A percentile compares a stretch with the other conserved stretches of the same genome.
Conservation (phyloP, 2,113 vertebrate species). For the Trichomycterus rosablanca region DNA sequence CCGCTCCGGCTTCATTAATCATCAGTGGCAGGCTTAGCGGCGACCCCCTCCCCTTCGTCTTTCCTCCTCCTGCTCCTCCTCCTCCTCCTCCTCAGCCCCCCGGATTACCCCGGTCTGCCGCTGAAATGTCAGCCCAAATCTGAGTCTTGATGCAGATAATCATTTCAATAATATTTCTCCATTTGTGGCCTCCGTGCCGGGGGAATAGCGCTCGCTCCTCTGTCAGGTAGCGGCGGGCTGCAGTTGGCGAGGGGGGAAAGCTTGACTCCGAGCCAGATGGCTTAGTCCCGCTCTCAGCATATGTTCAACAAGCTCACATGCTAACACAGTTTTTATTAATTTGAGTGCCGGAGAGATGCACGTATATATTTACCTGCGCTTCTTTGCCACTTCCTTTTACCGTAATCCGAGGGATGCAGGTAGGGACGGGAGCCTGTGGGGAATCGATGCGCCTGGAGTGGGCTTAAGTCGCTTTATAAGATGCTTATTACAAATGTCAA, state of each 20-base stretch:
- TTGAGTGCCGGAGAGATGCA: constrained; percentile 89
- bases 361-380: constrained; percentile 94
- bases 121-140: constrained; percentile 99
- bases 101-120: constrained; percentile 97
- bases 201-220: constrained; percentile 99
- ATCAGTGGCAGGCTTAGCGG: constrained; percentile 92
- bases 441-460: constrained; percentile 36
- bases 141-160: constrained; percentile 99
- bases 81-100: constrained; percentile 98
- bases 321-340: constrained; percentile 93
- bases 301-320: constrained; percentile 98
- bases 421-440: constrained; percentile 32
- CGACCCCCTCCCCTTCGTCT: constrained; percentile 75
- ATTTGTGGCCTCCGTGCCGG: constrained; percentile 98
- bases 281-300: constrained; percentile 98
- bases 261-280: constrained; percentile 99
- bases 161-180: constrained; percentile 99
- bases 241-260: constrained; percentile 92
- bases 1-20: constrained; percentile 99
- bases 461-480: constrained; percentile 43
- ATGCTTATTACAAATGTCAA: constrained; percentile 49
- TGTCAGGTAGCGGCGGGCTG: constrained; percentile 99
- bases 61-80: constrained; percentile 84
- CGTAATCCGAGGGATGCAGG: constrained; percentile 23
- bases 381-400: constrained; percentile 47